A percentile compares a stretch with the other conserved stretches of the same genome.
Evolutionary conservation across 2,113 vertebrate genomes (phyloP).

Genomic region (Fukomys damarensis): DNA sequence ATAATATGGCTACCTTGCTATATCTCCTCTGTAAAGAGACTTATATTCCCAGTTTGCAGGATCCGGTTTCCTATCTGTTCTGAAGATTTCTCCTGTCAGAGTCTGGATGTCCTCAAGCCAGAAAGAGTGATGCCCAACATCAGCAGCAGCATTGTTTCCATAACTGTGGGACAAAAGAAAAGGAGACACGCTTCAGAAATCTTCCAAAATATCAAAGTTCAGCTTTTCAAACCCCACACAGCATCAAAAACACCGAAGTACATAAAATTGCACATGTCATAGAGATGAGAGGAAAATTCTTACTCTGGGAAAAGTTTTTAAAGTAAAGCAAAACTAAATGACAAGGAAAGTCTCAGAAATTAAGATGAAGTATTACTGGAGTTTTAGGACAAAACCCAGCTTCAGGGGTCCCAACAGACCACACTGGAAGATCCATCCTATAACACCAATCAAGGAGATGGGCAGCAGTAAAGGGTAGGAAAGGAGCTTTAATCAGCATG

Average conservation of each 20-base stretch:
- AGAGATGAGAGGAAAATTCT: neutral
- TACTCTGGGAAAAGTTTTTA: neutral
- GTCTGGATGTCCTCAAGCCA: conserved; percentile 94
- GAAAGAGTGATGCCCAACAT: conserved; percentile 73
- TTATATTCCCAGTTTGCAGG: conserved; percentile 97
- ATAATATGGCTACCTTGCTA: conserved; percentile 90
- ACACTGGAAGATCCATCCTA: neutral
- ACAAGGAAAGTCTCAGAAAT: conserved; percentile 51
- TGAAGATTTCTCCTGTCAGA: conserved; percentile 87
- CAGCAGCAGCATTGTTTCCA: conserved; percentile 76
- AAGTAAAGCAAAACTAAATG: neutral
- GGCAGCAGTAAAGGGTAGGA: neutral
- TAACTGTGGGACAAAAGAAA: conserved; percentile 66
- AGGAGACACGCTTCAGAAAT: conserved; percentile 9
- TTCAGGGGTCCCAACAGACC: neutral
- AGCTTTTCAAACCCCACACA: neutral
- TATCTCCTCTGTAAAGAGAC: conserved; percentile 94
- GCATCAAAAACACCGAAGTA: neutral
- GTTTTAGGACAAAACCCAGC: neutral
- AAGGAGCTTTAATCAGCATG: neutral
- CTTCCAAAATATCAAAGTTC: neutral
- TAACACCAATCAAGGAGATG: neutral
- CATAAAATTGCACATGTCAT: fast-evolving
- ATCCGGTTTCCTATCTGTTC: conserved; percentile 93
- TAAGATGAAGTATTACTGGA: neutral